Evolutionary conservation across 2,888 invertebrate genomes (phyloP), one percentile per base, ranked within the genome.

Genomic region (Melanostoma scalare): DNA sequence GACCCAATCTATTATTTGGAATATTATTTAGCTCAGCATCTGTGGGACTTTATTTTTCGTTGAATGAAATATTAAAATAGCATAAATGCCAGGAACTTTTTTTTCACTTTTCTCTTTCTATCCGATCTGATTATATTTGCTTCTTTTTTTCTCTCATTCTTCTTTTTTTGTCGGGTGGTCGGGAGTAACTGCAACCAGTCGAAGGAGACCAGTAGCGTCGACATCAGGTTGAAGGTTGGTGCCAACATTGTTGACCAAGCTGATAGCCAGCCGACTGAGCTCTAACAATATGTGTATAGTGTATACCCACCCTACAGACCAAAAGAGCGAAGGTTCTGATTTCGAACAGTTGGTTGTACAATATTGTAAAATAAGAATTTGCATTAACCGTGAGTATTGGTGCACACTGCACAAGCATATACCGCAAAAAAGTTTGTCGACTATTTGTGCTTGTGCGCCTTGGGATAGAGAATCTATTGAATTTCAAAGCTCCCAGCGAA

Each of bases 51-150:
- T 55, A 76, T 56, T 61, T 72, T 81, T 72, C 60, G 71, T 76
- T 81, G 76, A 48, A 81, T 81, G 56, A 81, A 77, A 81, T 72
- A 77, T 77, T 77, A 74, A 81, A 81, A 77, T 77, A 72, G 77
- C 50, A 77, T 72, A 81, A 77, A 81, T 77, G 77, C 67, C 55
- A 67, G 67, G 30, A 65, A 48, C 2, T 35, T 58, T 48, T 68
- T 69, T 71, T 71, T 53, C 36, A 6, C 35, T 3, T 40, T 31
- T 46, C 40, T 40, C 35, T 40, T 48, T 48, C 65, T 35, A 42
- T 58, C 63, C 50, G 67, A 68, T 67, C 53, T 65, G 35, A 20
- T 20, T 20, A 20, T 20, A 20, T 20, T 20, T 20, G 67, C 52
- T 71, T 63, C 56, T 5, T 72, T 53, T 72, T 44, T 42, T 33